Evolutionary conservation across 1,140 invertebrate genomes (phyloP).

Genomic region (Pentalonia nigronervosa): DNA sequence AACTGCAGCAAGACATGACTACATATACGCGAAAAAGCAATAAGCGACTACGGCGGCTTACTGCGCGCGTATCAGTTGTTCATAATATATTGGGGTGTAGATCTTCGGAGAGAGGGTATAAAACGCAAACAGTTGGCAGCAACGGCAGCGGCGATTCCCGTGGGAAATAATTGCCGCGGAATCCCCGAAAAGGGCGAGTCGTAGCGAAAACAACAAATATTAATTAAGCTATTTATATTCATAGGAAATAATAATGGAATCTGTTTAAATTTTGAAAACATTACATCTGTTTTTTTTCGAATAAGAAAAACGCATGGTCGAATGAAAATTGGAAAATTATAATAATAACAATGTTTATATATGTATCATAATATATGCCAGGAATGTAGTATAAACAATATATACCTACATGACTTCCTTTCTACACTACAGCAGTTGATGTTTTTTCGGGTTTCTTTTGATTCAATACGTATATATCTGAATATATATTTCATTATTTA

Average conservation of each 20-base stretch:
- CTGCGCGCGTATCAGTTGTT: not conserved
- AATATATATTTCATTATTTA: not conserved
- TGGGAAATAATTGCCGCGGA: conserved; percentile 40
- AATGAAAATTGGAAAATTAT: conserved; percentile 1
- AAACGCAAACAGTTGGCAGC: conserved; percentile 12
- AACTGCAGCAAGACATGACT: not conserved
- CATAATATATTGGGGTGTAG: not conserved
- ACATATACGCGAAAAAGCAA: not conserved
- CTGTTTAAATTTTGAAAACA: not conserved
- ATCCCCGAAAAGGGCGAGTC: not conserved
- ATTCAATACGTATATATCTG: not conserved
- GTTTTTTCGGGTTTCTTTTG: not conserved
- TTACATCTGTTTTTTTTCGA: not conserved
- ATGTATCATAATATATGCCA: not conserved
- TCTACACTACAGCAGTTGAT: not conserved
- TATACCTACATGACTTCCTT: not conserved
- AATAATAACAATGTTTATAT: not conserved
- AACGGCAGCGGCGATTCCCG: conserved; percentile 2
- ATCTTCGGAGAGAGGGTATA: conserved; percentile 29
- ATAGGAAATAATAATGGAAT: conserved; percentile 33
- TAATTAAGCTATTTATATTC: conserved; percentile 58
- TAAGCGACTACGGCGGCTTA: not conserved
- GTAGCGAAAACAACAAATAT: conserved; percentile 32
- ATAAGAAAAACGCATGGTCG: not conserved
- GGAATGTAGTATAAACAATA: not conserved